A percentile compares a stretch with the other conserved stretches of the same genome.
Evolutionary conservation across 2,797 vertebrate species (phyloP).

Genomic region (Gymnodraco acuticeps): DNA sequence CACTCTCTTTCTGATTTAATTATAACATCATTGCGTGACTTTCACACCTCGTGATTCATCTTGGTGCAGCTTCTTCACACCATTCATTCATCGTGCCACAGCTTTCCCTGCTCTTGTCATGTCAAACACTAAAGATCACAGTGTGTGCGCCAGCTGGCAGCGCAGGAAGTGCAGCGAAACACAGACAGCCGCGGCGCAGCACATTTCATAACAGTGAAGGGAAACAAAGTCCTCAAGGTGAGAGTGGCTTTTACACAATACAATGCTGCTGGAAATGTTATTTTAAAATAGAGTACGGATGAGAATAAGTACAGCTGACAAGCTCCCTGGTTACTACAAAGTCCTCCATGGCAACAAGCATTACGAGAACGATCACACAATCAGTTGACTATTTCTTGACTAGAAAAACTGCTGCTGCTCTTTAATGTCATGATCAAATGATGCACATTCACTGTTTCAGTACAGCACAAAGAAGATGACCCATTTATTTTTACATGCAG

Average conservation of each 20-base stretch:
- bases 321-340: slow-evolving; percentile 38
- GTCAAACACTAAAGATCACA: slow-evolving; percentile 36
- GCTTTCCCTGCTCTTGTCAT: slow-evolving; percentile 16
- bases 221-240: slow-evolving; percentile 41
- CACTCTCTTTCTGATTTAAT: slow-evolving; percentile 19
- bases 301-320: slow-evolving; percentile 14
- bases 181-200: slow-evolving; percentile 27
- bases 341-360: slow-evolving; percentile 28
- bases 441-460: neutral
- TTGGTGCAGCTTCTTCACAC: neutral
- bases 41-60: slow-evolving; percentile 33
- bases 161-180: slow-evolving; percentile 39
- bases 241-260: slow-evolving; percentile 57
- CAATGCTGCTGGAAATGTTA: slow-evolving; percentile 57
- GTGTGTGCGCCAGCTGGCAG: slow-evolving; percentile 32
- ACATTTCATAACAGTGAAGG: slow-evolving; percentile 34
- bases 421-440: neutral
- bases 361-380: slow-evolving; percentile 15
- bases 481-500: neutral
- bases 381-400: neutral
- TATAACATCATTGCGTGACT: slow-evolving; percentile 24
- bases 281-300: slow-evolving; percentile 39
- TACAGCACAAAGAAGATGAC: neutral
- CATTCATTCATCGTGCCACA: slow-evolving; percentile 36
- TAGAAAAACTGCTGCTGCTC: neutral